Evolutionary conservation across 2,888 invertebrate genomes (phyloP), one percentile per base, ranked within the genome.

Genomic region (Geotrupes spiniger): DNA sequence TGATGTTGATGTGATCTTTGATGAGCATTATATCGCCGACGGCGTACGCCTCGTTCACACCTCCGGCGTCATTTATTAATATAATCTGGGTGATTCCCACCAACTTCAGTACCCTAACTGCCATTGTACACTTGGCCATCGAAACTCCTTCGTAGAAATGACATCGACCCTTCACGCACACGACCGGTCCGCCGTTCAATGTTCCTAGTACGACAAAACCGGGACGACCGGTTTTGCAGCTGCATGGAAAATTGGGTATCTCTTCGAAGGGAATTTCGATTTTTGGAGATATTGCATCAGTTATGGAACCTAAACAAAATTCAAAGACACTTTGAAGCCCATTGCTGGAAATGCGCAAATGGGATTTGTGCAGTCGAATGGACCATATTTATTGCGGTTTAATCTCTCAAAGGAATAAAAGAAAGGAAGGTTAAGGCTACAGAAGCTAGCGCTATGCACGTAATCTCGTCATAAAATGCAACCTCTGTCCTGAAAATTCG

Each of bases 11-110:
- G 72, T 98, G 97, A 74, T 98, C 97, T 68, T 88, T 92, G 58
- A 98, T 87, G 39, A 97, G 78, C 94, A 98, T 95, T 39, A 98
- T 79, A 70, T 98, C 96, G 0, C 96, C 97, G 21, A 89, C 86
- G 61, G 83, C 83, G 74, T 82, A 95, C 36, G 77, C 77, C 0
- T 84, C 79, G 73, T 94, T 95, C 38, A 98, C 76, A 17, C 93
- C 94, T 4, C 97, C 97, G 0, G 95, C 94, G 0, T 96, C 95
- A 73, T 96, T 97, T 0, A 95, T 94, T 1, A 90, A 88, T 52
- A 96, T 83, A 57, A 98, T 72, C 39, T 86, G 84, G 54, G 84
- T 80, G 3, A 92, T 85, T 1, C 96, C 96, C 39, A 96, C 77
- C 38, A 93, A 78, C 70, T 92, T 92, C 91, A 98, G 92, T 25